Evolutionary conservation across 37 sponge, comb jelly and placozoan species (phyloP).

Genomic region (Theonella swinhoei): DNA sequence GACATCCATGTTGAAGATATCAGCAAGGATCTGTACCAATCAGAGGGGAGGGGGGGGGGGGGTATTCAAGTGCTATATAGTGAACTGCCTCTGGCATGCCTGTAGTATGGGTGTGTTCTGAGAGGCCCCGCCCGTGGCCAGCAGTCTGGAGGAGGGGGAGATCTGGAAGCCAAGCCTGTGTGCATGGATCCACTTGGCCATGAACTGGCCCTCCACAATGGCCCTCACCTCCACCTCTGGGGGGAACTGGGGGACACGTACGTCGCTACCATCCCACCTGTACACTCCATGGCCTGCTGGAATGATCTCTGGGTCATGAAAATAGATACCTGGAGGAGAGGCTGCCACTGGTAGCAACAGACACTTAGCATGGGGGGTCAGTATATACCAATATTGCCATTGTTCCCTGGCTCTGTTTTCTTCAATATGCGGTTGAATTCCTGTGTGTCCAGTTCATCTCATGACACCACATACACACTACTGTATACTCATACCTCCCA

Average conservation of each 20-base stretch:
- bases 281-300: constrained; percentile 66
- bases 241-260: constrained; percentile 40
- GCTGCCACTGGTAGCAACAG: background rate
- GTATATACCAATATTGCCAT: constrained; percentile 74
- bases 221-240: constrained; percentile 78
- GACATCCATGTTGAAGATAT: constrained; percentile 89
- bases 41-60: background rate
- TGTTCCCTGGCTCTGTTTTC: constrained; percentile 80
- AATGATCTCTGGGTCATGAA: constrained; percentile 82
- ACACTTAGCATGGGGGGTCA: background rate
- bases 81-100: constrained; percentile 19
- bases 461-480: background rate
- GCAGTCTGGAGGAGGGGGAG: constrained; percentile 58
- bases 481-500: no score
- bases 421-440: constrained; percentile 70
- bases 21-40: constrained; percentile 66
- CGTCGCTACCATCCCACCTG: constrained; percentile 29
- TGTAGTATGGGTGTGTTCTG: constrained; percentile 75
- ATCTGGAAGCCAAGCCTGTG: constrained; percentile 76
- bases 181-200: constrained; percentile 89
- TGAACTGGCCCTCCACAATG: constrained; percentile 87
- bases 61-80: background rate
- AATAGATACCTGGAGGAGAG: constrained; percentile 75
- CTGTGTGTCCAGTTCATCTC: background rate
- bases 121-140: constrained; percentile 95